Conservation (phyloP, 1,140 invertebrate genomes). For the Zaprionus tsacasi region DNA sequence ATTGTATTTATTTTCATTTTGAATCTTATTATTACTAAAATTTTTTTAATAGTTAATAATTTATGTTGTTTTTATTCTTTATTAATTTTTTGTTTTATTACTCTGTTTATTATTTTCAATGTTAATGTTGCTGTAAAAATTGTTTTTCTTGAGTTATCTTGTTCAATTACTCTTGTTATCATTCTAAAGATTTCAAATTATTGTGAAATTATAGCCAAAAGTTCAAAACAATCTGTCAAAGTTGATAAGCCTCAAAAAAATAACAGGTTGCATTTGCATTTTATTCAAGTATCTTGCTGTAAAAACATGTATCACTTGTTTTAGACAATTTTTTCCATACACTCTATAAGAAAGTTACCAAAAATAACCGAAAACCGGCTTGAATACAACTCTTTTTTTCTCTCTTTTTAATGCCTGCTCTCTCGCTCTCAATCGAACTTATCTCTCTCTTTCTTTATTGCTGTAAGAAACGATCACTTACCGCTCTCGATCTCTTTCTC, state of each 20-base stretch:
- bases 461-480: neutral
- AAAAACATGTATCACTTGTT: slow-evolving; percentile 16
- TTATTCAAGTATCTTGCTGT: neutral
- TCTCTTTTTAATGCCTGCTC: neutral
- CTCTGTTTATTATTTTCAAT: too few species aligned
- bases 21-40: neutral
- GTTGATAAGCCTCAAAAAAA: slow-evolving; percentile 47
- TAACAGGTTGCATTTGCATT: slow-evolving; percentile 32
- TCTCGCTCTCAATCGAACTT: neutral
- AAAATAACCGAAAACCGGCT: neutral
- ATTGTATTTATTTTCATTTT: neutral
- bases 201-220: neutral
- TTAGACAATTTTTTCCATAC: neutral
- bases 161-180: neutral
- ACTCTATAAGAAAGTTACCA: neutral
- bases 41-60: neutral
- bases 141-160: neutral
- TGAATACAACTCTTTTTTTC: neutral
- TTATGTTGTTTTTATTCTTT: neutral
- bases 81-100: too few species aligned
- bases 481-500: neutral
- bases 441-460: neutral
- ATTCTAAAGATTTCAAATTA: neutral
- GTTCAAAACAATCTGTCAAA: neutral
- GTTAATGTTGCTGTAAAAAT: neutral